Conservation (phyloP, 92 coral and sea anemone genomes). For the Muricea muricata region DNA sequence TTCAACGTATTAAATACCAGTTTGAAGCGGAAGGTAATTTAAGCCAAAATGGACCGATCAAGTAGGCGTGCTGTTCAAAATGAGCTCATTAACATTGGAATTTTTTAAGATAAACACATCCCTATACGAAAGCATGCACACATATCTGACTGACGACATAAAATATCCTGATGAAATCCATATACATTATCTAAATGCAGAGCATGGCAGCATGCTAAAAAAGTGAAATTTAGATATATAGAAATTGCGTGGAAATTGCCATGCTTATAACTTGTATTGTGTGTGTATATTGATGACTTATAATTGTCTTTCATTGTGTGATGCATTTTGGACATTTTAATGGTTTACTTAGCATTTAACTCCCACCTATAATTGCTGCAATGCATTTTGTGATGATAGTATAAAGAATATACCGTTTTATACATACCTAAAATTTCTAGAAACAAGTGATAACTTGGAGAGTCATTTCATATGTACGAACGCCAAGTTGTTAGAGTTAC, state of each 20-base stretch:
- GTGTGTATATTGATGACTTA: neutral
- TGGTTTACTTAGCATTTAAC: slow-evolving; percentile 1
- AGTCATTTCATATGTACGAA: too few relatives aligned
- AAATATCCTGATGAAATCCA: neutral
- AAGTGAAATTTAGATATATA: neutral
- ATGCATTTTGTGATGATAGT: too few relatives aligned
- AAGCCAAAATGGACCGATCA: neutral
- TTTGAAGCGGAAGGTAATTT: slow-evolving; percentile 9
- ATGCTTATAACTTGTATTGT: neutral
- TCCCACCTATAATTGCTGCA: neutral
- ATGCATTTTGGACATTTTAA: neutral
- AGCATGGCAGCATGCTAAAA: neutral
- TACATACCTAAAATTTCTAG: too few relatives aligned
- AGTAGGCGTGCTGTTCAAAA: neutral
- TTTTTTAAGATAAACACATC: neutral
- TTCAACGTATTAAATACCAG: neutral
- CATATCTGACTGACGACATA: neutral
- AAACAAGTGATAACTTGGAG: too few relatives aligned
- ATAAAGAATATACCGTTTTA: too few relatives aligned
- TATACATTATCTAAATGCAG: neutral
- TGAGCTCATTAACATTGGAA: slow-evolving; percentile 10
- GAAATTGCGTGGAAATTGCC: neutral
- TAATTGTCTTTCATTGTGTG: neutral
- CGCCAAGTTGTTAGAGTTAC: too few relatives aligned
- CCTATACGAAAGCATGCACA: neutral